A percentile compares a stretch with the other conserved stretches of the same genome.
Evolutionary conservation across 2,113 vertebrate genomes (phyloP).

Genomic region (Fukomys damarensis): DNA sequence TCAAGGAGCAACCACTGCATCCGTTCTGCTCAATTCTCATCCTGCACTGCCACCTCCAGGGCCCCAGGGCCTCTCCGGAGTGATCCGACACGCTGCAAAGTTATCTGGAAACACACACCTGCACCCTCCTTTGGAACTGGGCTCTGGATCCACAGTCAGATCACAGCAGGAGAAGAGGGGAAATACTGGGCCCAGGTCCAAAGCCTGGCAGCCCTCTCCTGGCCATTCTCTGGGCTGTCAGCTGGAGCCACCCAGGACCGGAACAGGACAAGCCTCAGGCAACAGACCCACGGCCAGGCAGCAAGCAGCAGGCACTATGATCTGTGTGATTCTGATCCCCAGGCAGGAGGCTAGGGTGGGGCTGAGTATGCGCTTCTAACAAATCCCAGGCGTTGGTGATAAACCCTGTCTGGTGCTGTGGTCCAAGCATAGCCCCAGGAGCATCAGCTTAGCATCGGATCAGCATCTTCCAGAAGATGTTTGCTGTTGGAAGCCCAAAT

Average conservation of each 20-base stretch:
- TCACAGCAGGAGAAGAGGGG: background rate
- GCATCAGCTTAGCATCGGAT: background rate
- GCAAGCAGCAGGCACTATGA: background rate
- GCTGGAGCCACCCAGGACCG: background rate
- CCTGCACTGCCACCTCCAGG: constrained; percentile 86
- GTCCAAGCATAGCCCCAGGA: too few relatives aligned
- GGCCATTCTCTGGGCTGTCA: background rate
- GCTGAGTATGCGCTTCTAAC: background rate
- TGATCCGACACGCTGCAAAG: fast-evolving
- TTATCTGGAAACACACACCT: background rate
- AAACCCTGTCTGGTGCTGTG: background rate
- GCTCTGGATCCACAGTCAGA: background rate
- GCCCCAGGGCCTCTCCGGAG: constrained; percentile 23
- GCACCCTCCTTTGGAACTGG: background rate
- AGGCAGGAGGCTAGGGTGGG: background rate
- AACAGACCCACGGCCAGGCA: fast-evolving
- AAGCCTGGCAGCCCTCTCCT: background rate
- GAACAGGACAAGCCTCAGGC: background rate
- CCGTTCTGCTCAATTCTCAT: constrained; percentile 60
- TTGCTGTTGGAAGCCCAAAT: background rate
- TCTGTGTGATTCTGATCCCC: background rate
- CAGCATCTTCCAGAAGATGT: background rate
- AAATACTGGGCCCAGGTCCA: background rate
- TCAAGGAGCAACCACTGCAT: background rate
- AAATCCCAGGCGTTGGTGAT: background rate